Evolutionary conservation across 2,113 vertebrate species (phyloP).

Genomic region (Deroptyus accipitrinus): DNA sequence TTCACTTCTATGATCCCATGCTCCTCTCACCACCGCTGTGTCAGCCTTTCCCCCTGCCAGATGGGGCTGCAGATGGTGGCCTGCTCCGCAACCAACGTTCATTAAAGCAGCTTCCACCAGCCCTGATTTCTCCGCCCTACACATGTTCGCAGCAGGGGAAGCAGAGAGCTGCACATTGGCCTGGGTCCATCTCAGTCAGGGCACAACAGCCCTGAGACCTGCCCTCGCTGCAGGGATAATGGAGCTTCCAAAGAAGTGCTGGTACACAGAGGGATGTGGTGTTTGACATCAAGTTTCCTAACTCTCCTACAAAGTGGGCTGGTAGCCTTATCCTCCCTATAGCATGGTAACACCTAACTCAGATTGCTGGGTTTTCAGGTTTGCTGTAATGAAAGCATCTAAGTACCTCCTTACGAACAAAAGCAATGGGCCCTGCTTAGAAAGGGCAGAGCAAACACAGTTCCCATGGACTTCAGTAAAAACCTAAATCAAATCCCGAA

Average conservation of each 20-base stretch:
- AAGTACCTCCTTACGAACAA: background rate
- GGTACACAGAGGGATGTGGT: background rate
- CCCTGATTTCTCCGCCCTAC: background rate
- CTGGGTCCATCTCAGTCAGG: background rate
- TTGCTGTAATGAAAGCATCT: background rate
- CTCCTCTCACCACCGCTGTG: background rate
- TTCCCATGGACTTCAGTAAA: background rate
- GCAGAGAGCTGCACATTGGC: background rate
- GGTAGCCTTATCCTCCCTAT: background rate
- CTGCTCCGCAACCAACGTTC: background rate
- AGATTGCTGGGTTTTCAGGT: background rate
- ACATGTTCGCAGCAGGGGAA: accelerated
- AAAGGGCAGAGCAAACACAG: background rate
- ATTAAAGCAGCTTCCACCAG: background rate
- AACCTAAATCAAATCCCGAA: background rate
- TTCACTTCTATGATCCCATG: background rate
- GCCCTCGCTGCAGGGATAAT: background rate
- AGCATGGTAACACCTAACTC: background rate
- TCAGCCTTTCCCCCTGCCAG: background rate
- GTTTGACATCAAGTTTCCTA: background rate
- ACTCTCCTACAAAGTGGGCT: background rate
- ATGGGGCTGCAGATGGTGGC: background rate
- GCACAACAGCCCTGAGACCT: background rate
- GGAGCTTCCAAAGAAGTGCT: background rate
- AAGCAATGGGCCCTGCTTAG: background rate